Base-by-base conservation (phyloP, 2,888 invertebrate species). In the Amphipoea oculea region DNA sequence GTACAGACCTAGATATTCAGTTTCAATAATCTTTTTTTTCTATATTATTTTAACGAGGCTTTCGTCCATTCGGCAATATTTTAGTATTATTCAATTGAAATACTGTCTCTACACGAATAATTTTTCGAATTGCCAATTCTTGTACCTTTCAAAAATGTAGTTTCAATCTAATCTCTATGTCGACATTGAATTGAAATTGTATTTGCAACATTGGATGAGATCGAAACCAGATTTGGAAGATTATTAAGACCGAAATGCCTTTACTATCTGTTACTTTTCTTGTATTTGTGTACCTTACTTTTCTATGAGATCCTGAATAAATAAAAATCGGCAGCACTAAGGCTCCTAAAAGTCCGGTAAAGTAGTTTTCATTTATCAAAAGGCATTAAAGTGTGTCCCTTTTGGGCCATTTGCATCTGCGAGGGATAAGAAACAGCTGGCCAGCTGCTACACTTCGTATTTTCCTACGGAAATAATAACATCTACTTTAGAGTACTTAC, bases 351-450 rank as follows among this genome's bases (percentile, higher is more conserved):
- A 42, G 12, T 51, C 51, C 3, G 14, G 23, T 63, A 12, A 51
- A 72, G 40, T 57, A 65, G 70, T 78, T 83, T 83, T 69, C 57
- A 84, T 84, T 80, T 65, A 82, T 65, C 45, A 69, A 73, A 73
- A 73, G 73, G 57, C 40, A 79, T 79, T 62, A 62, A 84, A 79
- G 9, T 79, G 36, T 57, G 4, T 73, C 85, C 81, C 45, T 69
- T 73, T 84, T 60, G 65, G 29, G 40, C 14, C 51, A 65, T 73
- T 85, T 80, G 36, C 73, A 79, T 81, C 45, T 67, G 29, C 57
- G 51, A 7, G 57, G 29, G 29, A 69, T 51, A 45, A 51, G 40
- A 69, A 65, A 73, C 42, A 40, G 36, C 81, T 63, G 51, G 48
- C 51, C 60, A 73, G 48, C n/a, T 72, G n/a, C 17, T 68, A 42